phyloP scores from a whole-genome alignment of 2,797 vertebrate species.

The Centropyge bicolor region DNA sequence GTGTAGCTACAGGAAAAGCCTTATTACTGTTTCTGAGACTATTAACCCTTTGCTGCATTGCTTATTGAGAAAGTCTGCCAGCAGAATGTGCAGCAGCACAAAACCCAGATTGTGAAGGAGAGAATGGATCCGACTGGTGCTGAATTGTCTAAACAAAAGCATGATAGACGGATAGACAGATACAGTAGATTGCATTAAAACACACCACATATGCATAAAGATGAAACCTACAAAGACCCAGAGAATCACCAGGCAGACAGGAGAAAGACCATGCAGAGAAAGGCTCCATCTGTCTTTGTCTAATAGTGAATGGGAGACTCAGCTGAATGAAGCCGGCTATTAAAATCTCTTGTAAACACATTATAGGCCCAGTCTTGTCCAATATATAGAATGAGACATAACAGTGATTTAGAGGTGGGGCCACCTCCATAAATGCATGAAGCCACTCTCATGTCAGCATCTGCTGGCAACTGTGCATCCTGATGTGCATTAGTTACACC shows the following conservation, averaged over 20 bases:
- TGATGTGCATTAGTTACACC: constrained; percentile 52
- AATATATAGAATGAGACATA: constrained; percentile 62
- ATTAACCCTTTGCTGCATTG: background rate
- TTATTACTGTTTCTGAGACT: constrained; percentile 5
- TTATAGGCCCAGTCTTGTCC: constrained; percentile 65
- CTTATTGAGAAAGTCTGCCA: background rate
- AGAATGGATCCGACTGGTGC: background rate
- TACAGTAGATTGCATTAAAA: constrained; percentile 8
- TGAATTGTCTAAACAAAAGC: background rate
- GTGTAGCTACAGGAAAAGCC: background rate
- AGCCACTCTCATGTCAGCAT: constrained; percentile 63
- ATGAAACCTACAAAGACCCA: background rate
- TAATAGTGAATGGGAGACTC: constrained; percentile 47
- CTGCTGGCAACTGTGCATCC: constrained; percentile 54
- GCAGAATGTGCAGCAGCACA: background rate
- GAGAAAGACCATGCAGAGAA: constrained; percentile 33
- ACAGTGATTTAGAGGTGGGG: constrained; percentile 49
- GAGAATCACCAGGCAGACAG: constrained; percentile 36
- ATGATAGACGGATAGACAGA: background rate
- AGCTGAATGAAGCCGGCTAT: constrained; percentile 59
- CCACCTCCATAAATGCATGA: constrained; percentile 74
- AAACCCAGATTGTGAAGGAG: background rate
- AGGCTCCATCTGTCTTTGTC: constrained; percentile 61
- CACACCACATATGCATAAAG: constrained; percentile 6
- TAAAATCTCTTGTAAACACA: constrained; percentile 71